Evolutionary conservation across 2,797 vertebrate genomes (phyloP).

Genomic region (Chelidonichthys spinosus): DNA sequence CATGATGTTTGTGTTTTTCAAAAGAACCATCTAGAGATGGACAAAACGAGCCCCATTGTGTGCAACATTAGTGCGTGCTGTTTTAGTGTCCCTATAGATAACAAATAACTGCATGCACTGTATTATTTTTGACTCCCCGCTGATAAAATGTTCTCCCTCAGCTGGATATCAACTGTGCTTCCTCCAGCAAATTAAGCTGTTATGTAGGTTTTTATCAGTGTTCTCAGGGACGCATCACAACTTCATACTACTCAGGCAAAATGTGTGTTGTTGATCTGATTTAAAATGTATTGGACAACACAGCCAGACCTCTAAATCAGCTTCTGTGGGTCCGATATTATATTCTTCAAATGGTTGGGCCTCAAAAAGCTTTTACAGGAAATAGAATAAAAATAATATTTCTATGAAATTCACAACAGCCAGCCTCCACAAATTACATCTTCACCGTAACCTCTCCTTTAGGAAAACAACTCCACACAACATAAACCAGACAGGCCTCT

Average conservation of each 20-base stretch:
- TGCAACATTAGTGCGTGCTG: not conserved
- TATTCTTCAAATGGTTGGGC: not conserved
- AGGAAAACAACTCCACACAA: slow-evolving; percentile 36
- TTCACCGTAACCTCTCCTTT: not conserved
- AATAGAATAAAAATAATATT: not conserved
- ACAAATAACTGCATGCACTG: not conserved
- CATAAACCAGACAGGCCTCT: slow-evolving; percentile 63
- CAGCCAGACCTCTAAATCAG: not conserved
- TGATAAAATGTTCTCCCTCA: slow-evolving; percentile 2
- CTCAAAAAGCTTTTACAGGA: not conserved
- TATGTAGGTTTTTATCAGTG: not conserved
- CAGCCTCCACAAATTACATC: not conserved
- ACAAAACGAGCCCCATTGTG: not conserved
- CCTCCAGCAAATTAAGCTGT: not conserved
- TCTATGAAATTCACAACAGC: not conserved
- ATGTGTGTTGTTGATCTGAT: not conserved
- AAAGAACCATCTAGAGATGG: accelerated
- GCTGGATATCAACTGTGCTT: not conserved
- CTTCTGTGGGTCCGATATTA: not conserved
- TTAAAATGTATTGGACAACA: not conserved
- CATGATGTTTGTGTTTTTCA: not conserved
- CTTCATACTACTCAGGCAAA: not conserved
- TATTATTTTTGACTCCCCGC: not conserved
- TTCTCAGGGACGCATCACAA: not conserved
- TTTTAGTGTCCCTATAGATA: not conserved